Percentiles rank a stretch among this genome's conserved stretches.
These are phyloP conservation scores for Anagyrus pseudococci DNA, from an alignment of 2,888 invertebrate genomes.

Conservation along the genomic window DNA sequence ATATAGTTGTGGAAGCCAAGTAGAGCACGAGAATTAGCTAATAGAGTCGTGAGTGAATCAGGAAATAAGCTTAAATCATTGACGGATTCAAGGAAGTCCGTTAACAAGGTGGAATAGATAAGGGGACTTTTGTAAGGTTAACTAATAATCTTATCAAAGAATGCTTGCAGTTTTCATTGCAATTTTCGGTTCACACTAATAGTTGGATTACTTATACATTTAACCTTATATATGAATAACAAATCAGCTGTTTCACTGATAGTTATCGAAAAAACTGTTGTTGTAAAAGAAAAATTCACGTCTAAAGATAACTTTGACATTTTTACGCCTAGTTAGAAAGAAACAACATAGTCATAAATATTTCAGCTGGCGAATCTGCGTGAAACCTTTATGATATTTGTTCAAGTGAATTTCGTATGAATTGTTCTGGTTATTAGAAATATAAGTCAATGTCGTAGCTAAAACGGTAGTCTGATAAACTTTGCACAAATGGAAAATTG, in stretches of 20 bases:
- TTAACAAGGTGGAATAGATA: neutral
- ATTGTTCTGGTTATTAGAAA: neutral
- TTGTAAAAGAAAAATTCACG: no score
- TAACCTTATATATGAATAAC: no score
- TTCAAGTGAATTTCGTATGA: neutral
- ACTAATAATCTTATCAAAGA: neutral
- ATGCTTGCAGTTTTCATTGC: neutral
- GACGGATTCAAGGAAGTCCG: neutral
- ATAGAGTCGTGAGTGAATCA: neutral
- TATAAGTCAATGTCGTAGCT: neutral
- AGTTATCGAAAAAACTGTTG: no score
- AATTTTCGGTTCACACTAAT: no score
- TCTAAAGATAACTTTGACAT: neutral
- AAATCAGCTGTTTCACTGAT: no score
- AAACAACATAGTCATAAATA: neutral
- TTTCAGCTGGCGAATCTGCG: neutral
- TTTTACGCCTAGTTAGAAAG: neutral
- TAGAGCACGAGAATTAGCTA: no score
- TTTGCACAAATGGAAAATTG: no score
- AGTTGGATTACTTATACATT: no score
- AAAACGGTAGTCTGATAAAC: no score
- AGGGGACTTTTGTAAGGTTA: neutral
- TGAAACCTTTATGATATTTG: neutral
- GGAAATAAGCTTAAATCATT: neutral
- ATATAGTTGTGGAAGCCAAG: neutral